A percentile compares a stretch with the other conserved stretches of the same genome.
phyloP scores from a whole-genome alignment of 2,888 invertebrate genomes.

The Habrosyne pyritoides region DNA sequence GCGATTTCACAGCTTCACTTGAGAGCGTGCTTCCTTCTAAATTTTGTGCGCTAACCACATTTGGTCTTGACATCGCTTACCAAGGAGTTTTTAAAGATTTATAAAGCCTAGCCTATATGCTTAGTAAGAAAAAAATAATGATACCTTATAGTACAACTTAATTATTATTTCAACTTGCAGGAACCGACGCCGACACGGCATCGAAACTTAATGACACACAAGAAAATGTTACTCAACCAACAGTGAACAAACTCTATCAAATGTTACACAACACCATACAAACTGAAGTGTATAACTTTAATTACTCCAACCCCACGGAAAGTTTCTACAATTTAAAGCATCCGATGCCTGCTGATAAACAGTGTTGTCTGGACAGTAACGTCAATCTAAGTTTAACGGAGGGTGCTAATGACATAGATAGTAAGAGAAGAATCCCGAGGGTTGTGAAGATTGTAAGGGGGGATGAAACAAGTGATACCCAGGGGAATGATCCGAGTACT shows the following conservation, averaged over 20 bases:
- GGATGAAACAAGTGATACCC: constrained; percentile 33
- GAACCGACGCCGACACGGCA: constrained; percentile 65
- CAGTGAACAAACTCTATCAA: constrained; percentile 72
- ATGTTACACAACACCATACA: constrained; percentile 67
- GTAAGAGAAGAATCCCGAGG: constrained; percentile 57
- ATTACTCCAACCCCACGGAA: constrained; percentile 53
- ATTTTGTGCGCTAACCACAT: too few relatives aligned
- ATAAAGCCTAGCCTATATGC: too few relatives aligned
- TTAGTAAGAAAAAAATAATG: too few relatives aligned
- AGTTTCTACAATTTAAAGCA: constrained; percentile 46
- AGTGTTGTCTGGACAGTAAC: constrained; percentile 43
- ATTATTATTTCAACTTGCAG: constrained; percentile 45
- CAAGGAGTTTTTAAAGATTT: too few relatives aligned
- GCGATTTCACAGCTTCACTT: too few relatives aligned
- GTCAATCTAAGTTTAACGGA: constrained; percentile 27
- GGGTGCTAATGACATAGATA: constrained; percentile 51
- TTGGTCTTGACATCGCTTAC: too few relatives aligned
- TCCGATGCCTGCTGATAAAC: constrained; percentile 31
- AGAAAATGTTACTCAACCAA: constrained; percentile 54
- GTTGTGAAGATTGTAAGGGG: constrained; percentile 55
- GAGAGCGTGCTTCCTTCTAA: too few relatives aligned
- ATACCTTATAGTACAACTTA: too few relatives aligned
- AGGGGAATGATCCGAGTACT: constrained; percentile 23
- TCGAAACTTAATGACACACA: constrained; percentile 54
- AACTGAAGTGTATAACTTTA: constrained; percentile 51